phyloP scores from a whole-genome alignment of 2,113 vertebrate species.

The Leucosticte australis region DNA sequence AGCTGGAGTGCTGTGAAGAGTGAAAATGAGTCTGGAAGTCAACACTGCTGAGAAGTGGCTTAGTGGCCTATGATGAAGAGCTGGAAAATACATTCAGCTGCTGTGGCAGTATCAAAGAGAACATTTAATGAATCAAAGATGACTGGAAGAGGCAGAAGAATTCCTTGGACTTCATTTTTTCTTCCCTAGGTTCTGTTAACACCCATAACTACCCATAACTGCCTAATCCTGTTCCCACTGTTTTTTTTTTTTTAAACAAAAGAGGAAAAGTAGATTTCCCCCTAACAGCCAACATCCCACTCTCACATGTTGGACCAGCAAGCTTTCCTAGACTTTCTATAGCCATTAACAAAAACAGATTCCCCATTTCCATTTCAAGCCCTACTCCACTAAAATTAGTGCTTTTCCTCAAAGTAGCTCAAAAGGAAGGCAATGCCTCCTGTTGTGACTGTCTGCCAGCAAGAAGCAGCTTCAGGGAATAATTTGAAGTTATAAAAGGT shows the following conservation, averaged over 20 bases:
- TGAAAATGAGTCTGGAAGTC: neutral
- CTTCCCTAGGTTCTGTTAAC: neutral
- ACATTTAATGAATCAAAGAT: neutral
- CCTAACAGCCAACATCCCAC: neutral
- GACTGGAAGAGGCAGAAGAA: neutral
- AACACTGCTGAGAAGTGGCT: neutral
- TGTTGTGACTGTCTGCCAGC: rapidly evolving
- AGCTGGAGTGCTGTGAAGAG: neutral
- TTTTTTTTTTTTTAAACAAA: neutral
- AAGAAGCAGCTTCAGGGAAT: neutral
- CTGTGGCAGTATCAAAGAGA: neutral
- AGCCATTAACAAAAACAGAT: neutral
- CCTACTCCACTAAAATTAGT: neutral
- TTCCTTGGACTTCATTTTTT: neutral
- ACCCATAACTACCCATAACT: neutral
- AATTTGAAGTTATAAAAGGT: neutral
- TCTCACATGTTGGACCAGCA: neutral
- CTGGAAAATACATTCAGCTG: neutral
- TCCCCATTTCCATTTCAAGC: neutral
- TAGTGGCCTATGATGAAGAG: neutral
- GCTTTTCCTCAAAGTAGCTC: neutral
- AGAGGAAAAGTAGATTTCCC: neutral
- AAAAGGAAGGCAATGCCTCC: neutral
- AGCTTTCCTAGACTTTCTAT: neutral
- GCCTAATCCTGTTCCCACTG: neutral